Evolutionary conservation across 1,140 invertebrate genomes (phyloP).

Genomic region (Hydropsyche tenuis): DNA sequence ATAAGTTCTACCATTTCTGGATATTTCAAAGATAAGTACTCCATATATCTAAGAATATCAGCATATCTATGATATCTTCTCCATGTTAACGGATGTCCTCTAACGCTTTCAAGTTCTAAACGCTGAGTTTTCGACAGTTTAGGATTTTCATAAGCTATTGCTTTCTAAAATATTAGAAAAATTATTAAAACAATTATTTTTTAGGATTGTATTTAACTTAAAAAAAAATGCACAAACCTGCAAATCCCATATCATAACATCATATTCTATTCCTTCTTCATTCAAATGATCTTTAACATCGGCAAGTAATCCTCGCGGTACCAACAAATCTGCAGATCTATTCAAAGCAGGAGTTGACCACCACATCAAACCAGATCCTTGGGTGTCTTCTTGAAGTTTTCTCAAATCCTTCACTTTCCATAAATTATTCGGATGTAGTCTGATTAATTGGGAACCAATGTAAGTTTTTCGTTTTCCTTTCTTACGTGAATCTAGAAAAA

Average conservation of each 20-base stretch:
- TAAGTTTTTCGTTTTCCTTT: slow-evolving; percentile 59
- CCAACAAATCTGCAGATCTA: slow-evolving; percentile 72
- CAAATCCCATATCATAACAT: slow-evolving; percentile 75
- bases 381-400: slow-evolving; percentile 59
- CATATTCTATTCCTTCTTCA: slow-evolving; percentile 68
- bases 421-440: slow-evolving; percentile 55
- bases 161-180: slow-evolving; percentile 68
- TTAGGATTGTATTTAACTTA: slow-evolving; percentile 20
- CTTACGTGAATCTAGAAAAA: slow-evolving; percentile 47
- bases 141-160: slow-evolving; percentile 71
- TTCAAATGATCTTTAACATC: slow-evolving; percentile 71
- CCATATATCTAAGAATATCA: slow-evolving; percentile 71
- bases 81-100: slow-evolving; percentile 74
- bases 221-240: slow-evolving; percentile 61
- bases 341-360: slow-evolving; percentile 63
- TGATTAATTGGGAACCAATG: slow-evolving; percentile 59
- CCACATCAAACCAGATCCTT: slow-evolving; percentile 62
- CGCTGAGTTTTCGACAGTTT: slow-evolving; percentile 67
- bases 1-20: slow-evolving; percentile 69
- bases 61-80: slow-evolving; percentile 71
- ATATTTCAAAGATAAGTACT: slow-evolving; percentile 71
- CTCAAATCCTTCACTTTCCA: slow-evolving; percentile 58
- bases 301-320: slow-evolving; percentile 68
- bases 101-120: slow-evolving; percentile 61
- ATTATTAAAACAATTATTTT: slow-evolving; percentile 16